Conservation (phyloP, 2,888 invertebrate species). For the Scelioninae gen. 2 region DNA sequence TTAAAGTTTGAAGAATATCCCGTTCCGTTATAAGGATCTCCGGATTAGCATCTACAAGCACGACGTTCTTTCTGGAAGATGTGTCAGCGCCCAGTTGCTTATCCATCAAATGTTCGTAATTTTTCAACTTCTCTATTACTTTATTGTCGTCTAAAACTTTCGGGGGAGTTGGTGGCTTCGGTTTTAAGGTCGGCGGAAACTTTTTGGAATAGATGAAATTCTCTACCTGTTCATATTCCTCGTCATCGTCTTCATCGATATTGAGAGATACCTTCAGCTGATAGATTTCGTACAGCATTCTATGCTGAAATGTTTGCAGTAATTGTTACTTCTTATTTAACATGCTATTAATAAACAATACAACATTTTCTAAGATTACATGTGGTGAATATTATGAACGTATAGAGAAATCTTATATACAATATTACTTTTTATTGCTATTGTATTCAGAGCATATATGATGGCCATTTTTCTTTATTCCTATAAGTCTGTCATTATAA, state of each 20-base stretch:
- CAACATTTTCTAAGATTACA: too few relatives aligned
- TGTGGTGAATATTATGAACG: too few relatives aligned
- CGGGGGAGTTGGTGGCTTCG: constrained; percentile 68
- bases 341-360: too few relatives aligned
- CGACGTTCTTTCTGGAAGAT: constrained; percentile 60
- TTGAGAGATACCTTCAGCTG: constrained; percentile 75
- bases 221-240: constrained; percentile 59
- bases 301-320: constrained; percentile 67
- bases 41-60: constrained; percentile 68
- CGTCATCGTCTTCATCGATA: constrained; percentile 69
- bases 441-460: too few relatives aligned
- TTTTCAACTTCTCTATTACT: constrained; percentile 63
- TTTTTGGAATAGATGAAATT: constrained; percentile 58
- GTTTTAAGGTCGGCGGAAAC: constrained; percentile 54
- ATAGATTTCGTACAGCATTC: constrained; percentile 75
- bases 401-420: too few relatives aligned
- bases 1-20: constrained; percentile 68
- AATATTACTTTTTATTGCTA: too few relatives aligned
- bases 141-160: constrained; percentile 67
- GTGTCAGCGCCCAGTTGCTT: constrained; percentile 5
- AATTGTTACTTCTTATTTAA: background rate
- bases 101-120: constrained; percentile 57
- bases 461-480: too few relatives aligned
- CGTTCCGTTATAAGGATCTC: constrained; percentile 67
- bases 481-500: too few relatives aligned